Conservation (phyloP, 2,888 invertebrate species). For the Orthosia gracilis region DNA sequence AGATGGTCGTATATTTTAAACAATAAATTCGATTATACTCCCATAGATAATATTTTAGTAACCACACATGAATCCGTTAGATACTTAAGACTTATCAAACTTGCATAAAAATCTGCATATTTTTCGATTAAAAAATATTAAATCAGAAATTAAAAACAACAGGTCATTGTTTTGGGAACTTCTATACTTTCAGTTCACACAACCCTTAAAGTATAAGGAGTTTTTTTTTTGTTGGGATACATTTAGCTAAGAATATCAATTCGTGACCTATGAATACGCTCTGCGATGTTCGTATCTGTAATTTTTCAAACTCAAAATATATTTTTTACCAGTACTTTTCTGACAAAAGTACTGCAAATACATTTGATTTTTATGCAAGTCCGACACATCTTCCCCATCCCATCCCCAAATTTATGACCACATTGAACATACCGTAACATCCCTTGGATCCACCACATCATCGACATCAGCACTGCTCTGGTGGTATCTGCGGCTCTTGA, state of each 20-base stretch:
- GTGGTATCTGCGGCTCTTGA: slow-evolving; percentile 85
- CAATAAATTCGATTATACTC: neutral
- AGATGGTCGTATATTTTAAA: neutral
- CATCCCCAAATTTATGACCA: neutral
- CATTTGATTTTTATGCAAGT: slow-evolving; percentile 9
- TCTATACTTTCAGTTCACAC: neutral
- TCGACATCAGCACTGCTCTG: slow-evolving; percentile 82
- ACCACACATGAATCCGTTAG: slow-evolving; percentile 17
- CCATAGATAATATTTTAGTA: slow-evolving; percentile 6
- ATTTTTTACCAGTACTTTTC: too few relatives aligned
- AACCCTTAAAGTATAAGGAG: too few relatives aligned
- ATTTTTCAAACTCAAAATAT: too few relatives aligned
- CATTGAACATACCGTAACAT: slow-evolving; percentile 82
- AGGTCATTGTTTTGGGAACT: neutral
- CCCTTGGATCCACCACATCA: slow-evolving; percentile 84
- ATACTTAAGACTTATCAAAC: slow-evolving; percentile 1
- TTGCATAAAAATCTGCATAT: slow-evolving; percentile 12
- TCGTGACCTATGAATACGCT: too few relatives aligned
- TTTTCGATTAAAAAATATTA: too few relatives aligned
- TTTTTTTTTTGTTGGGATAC: too few relatives aligned
- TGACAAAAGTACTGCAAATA: too few relatives aligned
- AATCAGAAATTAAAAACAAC: too few relatives aligned
- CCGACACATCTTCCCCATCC: neutral
- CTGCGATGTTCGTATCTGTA: too few relatives aligned
- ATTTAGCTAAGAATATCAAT: too few relatives aligned